Base-by-base conservation (phyloP, 2,797 vertebrate genomes). In the Etheostoma nigrum region DNA sequence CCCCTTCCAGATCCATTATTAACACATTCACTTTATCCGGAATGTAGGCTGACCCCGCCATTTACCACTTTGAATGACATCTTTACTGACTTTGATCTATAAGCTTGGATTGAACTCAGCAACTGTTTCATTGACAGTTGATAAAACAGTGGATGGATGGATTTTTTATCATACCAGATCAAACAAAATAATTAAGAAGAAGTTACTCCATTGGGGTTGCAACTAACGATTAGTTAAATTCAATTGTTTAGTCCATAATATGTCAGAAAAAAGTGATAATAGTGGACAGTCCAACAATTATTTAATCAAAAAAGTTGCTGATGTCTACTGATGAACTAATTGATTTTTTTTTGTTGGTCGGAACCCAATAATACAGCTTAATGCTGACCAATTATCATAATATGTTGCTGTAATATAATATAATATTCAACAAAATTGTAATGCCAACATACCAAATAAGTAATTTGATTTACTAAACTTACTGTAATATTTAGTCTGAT, bases 1-100 rank as follows among this genome's bases (percentile, higher is more conserved):
- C 53, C 30, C 14, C 19, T 48, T 69, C 61, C 53, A 60, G 52
- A 73, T 83, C 68, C 58, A 73, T 86, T 76, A 79, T 73, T 19
- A 19, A 84, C 71, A 78, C 57, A 6, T 63, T 81, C 4, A 69
- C 53, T 71, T 74, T 44, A 68, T 74, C 78, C 55, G 42, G 70
- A 76, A 55, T n/a, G 2, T 10, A 53, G 55, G 5, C 48, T 59
- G 64, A 78, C 74, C 79, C 23, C 4, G 0, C 54, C 44, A 14
- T 65, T 11, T 10, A 11, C 4, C 64, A 33, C 47, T 68, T 14
- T 71, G 9, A 57, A 8, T 55, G 27, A 49, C 55, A 36, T 77
- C 48, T 76, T 81, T 44, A 44, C 54, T 57, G 48, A 74, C 54
- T 71, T 67, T 60, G 27, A 81, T 63, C 53, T 54, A 60, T 64